phyloP scores from a whole-genome alignment of 2,888 invertebrate genomes.

The Morpho helenor region DNA sequence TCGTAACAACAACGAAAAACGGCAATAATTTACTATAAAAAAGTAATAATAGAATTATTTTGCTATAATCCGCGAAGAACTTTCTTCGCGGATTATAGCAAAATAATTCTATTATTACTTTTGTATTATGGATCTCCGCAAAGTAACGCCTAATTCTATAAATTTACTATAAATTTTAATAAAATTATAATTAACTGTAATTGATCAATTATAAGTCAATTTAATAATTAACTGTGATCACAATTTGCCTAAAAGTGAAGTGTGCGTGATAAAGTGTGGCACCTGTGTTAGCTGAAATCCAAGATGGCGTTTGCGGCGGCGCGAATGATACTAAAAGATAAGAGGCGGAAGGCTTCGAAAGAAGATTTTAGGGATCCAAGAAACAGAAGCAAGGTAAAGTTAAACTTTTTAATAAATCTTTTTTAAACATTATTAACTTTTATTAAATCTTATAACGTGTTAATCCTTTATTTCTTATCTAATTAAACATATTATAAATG shows the following conservation, averaged over 20 bases:
- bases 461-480: too few relatives aligned
- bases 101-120: too few relatives aligned
- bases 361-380: conserved; percentile 87
- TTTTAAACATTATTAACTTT: too few relatives aligned
- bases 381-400: conserved; percentile 87
- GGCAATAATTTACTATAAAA: conserved; percentile 4
- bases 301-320: conserved; percentile 92
- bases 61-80: too few relatives aligned
- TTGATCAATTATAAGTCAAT: conserved; percentile 32
- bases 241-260: conserved; percentile 22
- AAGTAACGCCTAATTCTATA: too few relatives aligned
- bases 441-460: too few relatives aligned
- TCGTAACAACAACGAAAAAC: conserved; percentile 3
- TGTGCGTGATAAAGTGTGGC: conserved; percentile 22
- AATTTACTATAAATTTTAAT: neutral
- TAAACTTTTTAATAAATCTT: neutral
- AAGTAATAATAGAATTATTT: too few relatives aligned
- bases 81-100: too few relatives aligned
- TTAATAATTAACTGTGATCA: conserved; percentile 31
- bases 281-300: conserved; percentile 13
- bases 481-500: too few relatives aligned
- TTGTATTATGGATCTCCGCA: too few relatives aligned
- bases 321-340: conserved; percentile 91
- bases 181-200: conserved; percentile 4
- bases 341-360: conserved; percentile 88